phyloP scores from a whole-genome alignment of 1,140 invertebrate species.

The Amphibalanus amphitrite region DNA sequence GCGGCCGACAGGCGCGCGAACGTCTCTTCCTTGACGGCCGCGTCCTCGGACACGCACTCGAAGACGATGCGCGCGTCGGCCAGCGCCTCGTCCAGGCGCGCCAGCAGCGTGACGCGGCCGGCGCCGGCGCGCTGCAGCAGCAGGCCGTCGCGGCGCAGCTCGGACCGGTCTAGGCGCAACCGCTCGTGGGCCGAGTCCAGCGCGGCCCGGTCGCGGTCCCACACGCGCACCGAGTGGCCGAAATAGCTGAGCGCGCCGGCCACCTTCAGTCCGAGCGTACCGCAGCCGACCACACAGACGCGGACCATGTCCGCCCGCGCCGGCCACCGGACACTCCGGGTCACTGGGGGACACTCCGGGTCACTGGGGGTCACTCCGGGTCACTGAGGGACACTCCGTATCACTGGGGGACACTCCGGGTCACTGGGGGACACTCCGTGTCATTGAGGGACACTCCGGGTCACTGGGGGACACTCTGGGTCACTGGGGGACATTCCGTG shows the following conservation, averaged over 20 bases:
- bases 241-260: constrained; percentile 24
- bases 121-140: constrained; percentile 27
- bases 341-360: no score
- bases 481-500: no score
- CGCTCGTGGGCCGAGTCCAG: constrained; percentile 26
- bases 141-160: constrained; percentile 27
- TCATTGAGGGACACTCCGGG: no score
- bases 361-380: no score
- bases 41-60: constrained; percentile 30
- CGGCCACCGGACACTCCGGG: no score
- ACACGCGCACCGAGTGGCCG: constrained; percentile 32
- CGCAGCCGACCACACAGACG: constrained; percentile 30
- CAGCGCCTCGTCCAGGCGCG: constrained; percentile 30
- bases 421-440: no score
- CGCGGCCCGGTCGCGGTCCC: constrained; percentile 24
- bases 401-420: no score
- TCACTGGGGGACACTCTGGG: no score
- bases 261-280: constrained; percentile 30
- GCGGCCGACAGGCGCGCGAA: not conserved
- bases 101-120: constrained; percentile 30
- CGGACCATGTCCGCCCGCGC: constrained; percentile 24
- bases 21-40: constrained; percentile 27
- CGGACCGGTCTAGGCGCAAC: constrained; percentile 28
- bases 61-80: constrained; percentile 30
- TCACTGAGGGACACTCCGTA: no score